Conservation (phyloP, 2,797 vertebrate genomes). For the Pipistrellus pygmaeus region DNA sequence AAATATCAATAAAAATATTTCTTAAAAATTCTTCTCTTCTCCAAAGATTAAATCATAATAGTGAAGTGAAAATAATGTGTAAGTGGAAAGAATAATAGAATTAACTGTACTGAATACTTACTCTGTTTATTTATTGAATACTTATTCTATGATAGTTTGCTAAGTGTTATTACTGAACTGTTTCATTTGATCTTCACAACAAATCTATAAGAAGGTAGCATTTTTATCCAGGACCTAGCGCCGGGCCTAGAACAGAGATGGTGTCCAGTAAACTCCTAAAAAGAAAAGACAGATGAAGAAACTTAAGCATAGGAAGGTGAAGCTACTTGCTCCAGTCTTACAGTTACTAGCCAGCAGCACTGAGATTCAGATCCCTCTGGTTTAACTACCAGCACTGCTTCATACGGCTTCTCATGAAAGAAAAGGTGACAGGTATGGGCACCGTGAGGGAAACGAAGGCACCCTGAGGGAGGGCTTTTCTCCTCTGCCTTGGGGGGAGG, state of each 20-base stretch:
- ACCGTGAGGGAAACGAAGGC: fast-evolving
- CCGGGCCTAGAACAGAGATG: background rate
- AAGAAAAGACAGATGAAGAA: background rate
- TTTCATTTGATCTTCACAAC: background rate
- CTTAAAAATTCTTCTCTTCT: background rate
- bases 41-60: background rate
- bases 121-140: background rate
- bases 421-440: background rate
- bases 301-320: background rate
- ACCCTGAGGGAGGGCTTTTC: background rate
- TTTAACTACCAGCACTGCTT: no score
- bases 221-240: background rate
- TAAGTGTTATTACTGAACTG: background rate
- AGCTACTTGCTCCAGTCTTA: background rate
- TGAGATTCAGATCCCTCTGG: background rate
- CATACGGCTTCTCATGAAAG: background rate
- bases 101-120: background rate
- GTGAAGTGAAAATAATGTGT: background rate
- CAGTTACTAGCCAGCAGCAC: background rate
- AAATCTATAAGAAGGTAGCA: background rate
- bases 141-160: background rate
- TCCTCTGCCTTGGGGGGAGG: background rate
- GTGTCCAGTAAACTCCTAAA: background rate
- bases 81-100: background rate
- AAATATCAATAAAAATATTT: no score